Evolutionary conservation across 2,888 invertebrate species (phyloP).

Genomic region (Caenorhabditis sp.): DNA sequence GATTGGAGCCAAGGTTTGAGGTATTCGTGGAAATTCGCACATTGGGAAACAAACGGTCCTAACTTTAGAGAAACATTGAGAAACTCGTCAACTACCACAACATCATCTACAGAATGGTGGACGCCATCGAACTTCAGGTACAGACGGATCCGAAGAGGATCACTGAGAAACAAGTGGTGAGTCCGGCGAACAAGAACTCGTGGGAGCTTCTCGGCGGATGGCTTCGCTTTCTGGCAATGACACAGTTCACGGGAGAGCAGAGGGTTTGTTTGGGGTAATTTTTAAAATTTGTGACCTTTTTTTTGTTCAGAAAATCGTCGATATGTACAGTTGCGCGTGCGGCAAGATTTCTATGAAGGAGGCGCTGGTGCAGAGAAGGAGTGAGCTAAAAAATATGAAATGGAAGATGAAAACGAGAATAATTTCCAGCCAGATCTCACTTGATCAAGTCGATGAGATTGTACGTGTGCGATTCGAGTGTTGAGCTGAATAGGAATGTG

Average conservation of each 20-base stretch:
- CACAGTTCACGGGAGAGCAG: conserved; percentile 34
- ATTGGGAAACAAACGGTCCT: too few relatives aligned
- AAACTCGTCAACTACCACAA: conserved; percentile 58
- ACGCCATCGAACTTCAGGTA: conserved; percentile 46
- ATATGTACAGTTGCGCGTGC: conserved; percentile 42
- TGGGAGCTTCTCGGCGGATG: conserved; percentile 62
- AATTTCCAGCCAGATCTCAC: conserved; percentile 40
- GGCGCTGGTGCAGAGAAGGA: conserved; percentile 42
- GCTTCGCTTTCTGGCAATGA: conserved; percentile 31
- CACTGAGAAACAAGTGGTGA: not conserved
- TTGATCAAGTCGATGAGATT: conserved; percentile 50
- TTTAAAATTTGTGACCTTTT: not conserved
- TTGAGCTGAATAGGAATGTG: conserved; percentile 36
- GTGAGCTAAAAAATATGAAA: not conserved
- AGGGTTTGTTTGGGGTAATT: not conserved
- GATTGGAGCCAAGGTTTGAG: conserved; percentile 31
- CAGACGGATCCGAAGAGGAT: conserved; percentile 28
- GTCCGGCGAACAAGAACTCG: conserved; percentile 32
- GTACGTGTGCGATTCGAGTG: conserved; percentile 28
- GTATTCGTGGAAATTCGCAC: not conserved
- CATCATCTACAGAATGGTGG: conserved; percentile 50
- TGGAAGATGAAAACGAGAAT: not conserved
- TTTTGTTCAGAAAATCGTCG: conserved; percentile 29
- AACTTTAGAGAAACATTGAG: conserved; percentile 58
- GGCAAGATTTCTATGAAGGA: conserved; percentile 54